A percentile compares a stretch with the other conserved stretches of the same genome.
These are phyloP conservation scores for Hozukius guyotensis DNA, from an alignment of 2,797 vertebrate genomes.

Conservation along the genomic window DNA sequence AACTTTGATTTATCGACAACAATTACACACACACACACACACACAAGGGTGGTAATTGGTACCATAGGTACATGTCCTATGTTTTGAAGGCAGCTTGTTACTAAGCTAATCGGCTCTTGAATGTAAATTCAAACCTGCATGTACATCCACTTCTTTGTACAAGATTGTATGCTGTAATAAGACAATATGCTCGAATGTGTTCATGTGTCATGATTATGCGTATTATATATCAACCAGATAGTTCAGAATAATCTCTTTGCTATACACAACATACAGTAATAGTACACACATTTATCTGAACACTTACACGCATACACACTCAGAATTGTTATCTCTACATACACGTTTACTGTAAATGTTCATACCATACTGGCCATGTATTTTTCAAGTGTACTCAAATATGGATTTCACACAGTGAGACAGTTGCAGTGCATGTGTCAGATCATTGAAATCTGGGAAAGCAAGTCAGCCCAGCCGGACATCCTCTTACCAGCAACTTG, in stretches of 20 bases:
- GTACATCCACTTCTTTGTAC: background rate
- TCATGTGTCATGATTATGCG: background rate
- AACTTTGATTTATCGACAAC: conserved; percentile 21
- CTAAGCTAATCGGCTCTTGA: background rate
- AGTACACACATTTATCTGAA: background rate
- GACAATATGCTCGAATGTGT: background rate
- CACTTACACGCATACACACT: background rate
- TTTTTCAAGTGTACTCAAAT: background rate
- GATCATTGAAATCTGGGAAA: background rate
- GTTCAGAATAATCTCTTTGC: background rate
- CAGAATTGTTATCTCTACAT: background rate
- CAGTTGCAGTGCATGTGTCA: background rate
- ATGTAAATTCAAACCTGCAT: background rate
- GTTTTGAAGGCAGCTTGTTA: background rate
- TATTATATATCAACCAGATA: background rate
- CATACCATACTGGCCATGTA: background rate
- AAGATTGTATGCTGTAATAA: background rate
- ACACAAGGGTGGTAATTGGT: conserved; percentile 3
- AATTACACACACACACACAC: background rate
- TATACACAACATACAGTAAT: background rate
- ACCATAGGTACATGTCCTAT: background rate
- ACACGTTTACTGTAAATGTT: background rate
- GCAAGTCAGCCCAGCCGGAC: background rate
- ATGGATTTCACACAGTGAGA: background rate
- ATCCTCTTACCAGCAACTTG: background rate